phyloP scores from a whole-genome alignment of 2,888 invertebrate genomes.

The Erebia epiphron region DNA sequence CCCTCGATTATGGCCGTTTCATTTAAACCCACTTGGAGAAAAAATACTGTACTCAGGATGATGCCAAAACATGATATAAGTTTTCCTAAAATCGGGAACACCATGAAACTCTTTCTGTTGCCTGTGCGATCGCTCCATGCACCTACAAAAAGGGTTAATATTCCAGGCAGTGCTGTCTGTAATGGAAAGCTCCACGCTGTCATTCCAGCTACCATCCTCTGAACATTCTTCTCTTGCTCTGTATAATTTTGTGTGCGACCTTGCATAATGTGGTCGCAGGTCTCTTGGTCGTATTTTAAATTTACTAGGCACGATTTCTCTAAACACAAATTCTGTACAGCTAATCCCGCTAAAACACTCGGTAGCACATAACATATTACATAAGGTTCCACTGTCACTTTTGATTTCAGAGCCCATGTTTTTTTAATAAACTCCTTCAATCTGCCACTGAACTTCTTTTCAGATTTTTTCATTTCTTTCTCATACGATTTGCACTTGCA shows the following conservation, averaged over 20 bases:
- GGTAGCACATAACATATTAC: constrained; percentile 86
- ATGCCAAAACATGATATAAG: constrained; percentile 79
- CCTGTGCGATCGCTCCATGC: constrained; percentile 86
- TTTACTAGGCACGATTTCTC: constrained; percentile 84
- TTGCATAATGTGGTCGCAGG: constrained; percentile 79
- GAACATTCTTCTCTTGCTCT: constrained; percentile 73
- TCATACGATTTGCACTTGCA: constrained; percentile 67
- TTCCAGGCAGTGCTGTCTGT: constrained; percentile 82
- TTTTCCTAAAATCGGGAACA: constrained; percentile 83
- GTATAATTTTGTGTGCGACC: constrained; percentile 67
- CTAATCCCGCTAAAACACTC: constrained; percentile 85
- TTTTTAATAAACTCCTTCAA: constrained; percentile 69
- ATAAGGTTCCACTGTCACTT: constrained; percentile 86
- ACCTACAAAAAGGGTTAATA: constrained; percentile 82
- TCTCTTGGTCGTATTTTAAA: constrained; percentile 75
- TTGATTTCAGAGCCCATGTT: constrained; percentile 69
- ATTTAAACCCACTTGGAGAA: constrained; percentile 79
- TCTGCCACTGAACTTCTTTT: constrained; percentile 64
- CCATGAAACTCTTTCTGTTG: constrained; percentile 83
- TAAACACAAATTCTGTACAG: constrained; percentile 80
- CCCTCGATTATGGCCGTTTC: constrained; percentile 82
- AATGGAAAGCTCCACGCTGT: constrained; percentile 83
- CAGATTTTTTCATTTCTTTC: constrained; percentile 60
- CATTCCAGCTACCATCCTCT: constrained; percentile 81
- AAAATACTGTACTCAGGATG: constrained; percentile 82